Evolutionary conservation across 2,113 vertebrate genomes (phyloP).

Genomic region (Tupaia chinensis): DNA sequence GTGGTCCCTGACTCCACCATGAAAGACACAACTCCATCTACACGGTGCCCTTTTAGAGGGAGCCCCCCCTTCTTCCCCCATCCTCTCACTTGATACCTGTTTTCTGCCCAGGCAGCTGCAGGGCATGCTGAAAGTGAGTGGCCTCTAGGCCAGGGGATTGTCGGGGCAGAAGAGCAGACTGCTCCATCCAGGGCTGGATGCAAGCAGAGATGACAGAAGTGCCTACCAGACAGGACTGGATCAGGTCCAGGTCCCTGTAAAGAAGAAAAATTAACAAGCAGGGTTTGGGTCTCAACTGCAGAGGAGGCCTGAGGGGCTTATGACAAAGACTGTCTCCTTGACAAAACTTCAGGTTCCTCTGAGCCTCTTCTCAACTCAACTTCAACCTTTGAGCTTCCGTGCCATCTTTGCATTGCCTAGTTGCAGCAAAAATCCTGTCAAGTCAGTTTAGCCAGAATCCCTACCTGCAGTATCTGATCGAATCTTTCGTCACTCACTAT

Average conservation of each 20-base stretch:
- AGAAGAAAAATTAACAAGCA: neutral
- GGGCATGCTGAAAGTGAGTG: neutral
- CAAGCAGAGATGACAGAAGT: neutral
- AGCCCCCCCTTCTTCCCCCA: neutral
- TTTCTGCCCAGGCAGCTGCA: neutral
- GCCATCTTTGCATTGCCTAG: neutral
- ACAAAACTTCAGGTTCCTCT: neutral
- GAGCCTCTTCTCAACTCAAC: neutral
- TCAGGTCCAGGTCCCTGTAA: neutral
- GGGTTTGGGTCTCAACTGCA: neutral
- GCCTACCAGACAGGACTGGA: neutral
- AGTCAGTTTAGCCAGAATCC: constrained; percentile 11
- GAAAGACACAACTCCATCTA: neutral
- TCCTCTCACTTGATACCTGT: too few species aligned
- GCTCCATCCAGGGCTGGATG: neutral
- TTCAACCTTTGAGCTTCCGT: too few species aligned
- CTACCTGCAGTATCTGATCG: neutral
- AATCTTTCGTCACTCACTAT: neutral
- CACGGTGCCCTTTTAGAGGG: neutral
- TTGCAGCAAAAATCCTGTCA: neutral
- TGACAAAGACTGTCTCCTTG: neutral
- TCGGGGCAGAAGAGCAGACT: too few species aligned
- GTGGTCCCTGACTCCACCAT: accelerated
- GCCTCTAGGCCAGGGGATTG: too few species aligned
- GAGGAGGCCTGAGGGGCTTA: too few species aligned